A percentile compares a stretch with the other conserved stretches of the same genome.
phyloP scores from a whole-genome alignment of 2,888 invertebrate genomes.

The Unio pictorum region DNA sequence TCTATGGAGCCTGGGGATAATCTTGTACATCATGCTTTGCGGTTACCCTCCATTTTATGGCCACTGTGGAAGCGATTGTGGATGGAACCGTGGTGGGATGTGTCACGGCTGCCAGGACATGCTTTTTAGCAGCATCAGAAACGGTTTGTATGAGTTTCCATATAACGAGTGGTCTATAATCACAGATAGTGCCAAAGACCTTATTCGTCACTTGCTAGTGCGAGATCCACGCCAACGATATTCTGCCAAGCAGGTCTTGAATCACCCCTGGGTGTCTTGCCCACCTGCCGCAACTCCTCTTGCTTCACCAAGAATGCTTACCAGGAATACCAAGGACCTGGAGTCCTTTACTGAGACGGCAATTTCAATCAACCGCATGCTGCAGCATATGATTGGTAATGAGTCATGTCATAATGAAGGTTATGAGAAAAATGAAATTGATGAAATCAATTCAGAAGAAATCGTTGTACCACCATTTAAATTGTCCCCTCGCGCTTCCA shows the following conservation, averaged over 20 bases:
- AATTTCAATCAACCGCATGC: conserved; percentile 95
- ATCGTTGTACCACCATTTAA: conserved; percentile 76
- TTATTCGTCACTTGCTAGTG: no score
- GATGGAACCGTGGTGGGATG: conserved; percentile 96
- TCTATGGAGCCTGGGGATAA: conserved; percentile 88
- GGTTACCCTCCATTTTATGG: conserved; percentile 99
- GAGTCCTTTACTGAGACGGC: conserved; percentile 90
- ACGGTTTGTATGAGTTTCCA: conserved; percentile 82
- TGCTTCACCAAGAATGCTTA: conserved; percentile 88
- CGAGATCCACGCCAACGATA: no score
- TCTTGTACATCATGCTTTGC: conserved; percentile 91
- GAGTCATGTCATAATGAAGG: conserved; percentile 45
- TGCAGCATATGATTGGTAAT: conserved; percentile 84
- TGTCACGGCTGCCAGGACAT: conserved; percentile 87
- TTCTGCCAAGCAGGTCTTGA: no score
- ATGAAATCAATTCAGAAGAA: conserved; percentile 48
- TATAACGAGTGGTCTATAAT: conserved; percentile 91
- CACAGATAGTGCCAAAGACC: conserved; percentile 73
- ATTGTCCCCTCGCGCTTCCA: conserved; percentile 88
- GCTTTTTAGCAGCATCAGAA: conserved; percentile 92
- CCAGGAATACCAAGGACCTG: conserved; percentile 87
- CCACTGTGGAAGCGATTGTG: conserved; percentile 93
- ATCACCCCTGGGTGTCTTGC: neutral
- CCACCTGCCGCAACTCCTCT: conserved; percentile 74
- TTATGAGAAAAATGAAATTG: conserved; percentile 44